Evolutionary conservation across 2,888 invertebrate genomes (phyloP).

Genomic region (Hecatera dysodea): DNA sequence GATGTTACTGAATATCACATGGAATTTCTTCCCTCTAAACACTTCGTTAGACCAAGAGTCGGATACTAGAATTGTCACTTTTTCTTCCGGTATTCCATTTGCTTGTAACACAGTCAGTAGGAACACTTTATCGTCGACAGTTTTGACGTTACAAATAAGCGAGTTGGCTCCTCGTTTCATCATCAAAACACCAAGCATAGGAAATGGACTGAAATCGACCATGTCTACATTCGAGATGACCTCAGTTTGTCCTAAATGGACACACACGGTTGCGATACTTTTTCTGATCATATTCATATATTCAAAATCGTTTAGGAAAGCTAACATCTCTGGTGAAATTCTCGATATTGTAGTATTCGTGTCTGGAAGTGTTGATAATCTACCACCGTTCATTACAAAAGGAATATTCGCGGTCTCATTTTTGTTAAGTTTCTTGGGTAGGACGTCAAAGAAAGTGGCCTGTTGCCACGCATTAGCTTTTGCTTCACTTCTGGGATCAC

Average conservation of each 20-base stretch:
- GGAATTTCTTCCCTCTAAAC: constrained; percentile 44
- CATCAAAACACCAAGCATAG: constrained; percentile 87
- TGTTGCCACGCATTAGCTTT: constrained; percentile 80
- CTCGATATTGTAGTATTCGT: constrained; percentile 24
- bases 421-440: constrained; percentile 37
- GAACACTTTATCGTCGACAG: constrained; percentile 41
- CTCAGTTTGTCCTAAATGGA: constrained; percentile 51
- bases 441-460: constrained; percentile 57
- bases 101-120: constrained; percentile 33
- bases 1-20: constrained; percentile 51
- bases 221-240: constrained; percentile 65
- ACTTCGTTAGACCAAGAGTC: constrained; percentile 33
- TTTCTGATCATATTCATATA: constrained; percentile 55
- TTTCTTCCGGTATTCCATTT: constrained; percentile 45
- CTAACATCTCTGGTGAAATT: constrained; percentile 46
- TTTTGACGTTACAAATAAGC: constrained; percentile 72
- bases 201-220: constrained; percentile 89
- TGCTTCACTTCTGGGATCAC: constrained; percentile 83
- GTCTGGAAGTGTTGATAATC: constrained; percentile 28
- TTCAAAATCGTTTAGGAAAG: constrained; percentile 54
- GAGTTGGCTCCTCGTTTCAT: constrained; percentile 78
- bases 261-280: constrained; percentile 31
- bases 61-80: constrained; percentile 44
- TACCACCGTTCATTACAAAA: constrained; percentile 45
- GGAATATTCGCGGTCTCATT: constrained; percentile 18